Base-by-base conservation (phyloP, 1,140 invertebrate species). In the Zophobas atratus region DNA sequence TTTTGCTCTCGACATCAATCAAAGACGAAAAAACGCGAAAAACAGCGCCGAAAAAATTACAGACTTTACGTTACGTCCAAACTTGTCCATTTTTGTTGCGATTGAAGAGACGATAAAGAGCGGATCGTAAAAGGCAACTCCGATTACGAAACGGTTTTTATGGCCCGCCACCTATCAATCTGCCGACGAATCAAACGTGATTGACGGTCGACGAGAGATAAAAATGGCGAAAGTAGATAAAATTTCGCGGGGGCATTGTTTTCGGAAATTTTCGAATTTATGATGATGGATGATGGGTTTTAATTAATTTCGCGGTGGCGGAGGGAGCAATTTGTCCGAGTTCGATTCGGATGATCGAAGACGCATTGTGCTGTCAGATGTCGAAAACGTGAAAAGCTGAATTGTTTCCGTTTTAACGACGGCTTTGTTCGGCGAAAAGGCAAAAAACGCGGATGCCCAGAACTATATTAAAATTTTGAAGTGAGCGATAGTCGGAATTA, bases 51-150 rank as follows among this genome's bases (percentile, higher is more conserved):
- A 20, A 20, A 51, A 6, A 51, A 51, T 51, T 46, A 46, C n/a
- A 60, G n/a, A 67, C 8, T 41, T 43, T 43, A 67, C 60, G 43
- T 67, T 41, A 67, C 39, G 60, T 67, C 60, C 32, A 34, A 41
- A 41, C 36, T 57, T 67, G 60, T 67, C 33, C 38, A 67, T 43
- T 67, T 67, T 67, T 67, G 38, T 67, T 67, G 39, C 60, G 60
- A 67, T 67, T 43, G 60, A 67, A 43, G 39, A 6, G 3, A 43
- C 60, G 60, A 67, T 67, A 67, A 67, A 67, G 35, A 41, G 35
- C 35, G 39, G 6, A 1, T 67, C 38, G 8, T 67, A 67, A 67
- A 67, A 2, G 3, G 60, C 39, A 32, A 67, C 6, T 3, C 49
- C 6, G 49, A 51, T 51, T 51, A 51, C 49, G 49, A 51, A 51